Conservation (phyloP, 2,888 invertebrate species). For the Agrotis clavis region DNA sequence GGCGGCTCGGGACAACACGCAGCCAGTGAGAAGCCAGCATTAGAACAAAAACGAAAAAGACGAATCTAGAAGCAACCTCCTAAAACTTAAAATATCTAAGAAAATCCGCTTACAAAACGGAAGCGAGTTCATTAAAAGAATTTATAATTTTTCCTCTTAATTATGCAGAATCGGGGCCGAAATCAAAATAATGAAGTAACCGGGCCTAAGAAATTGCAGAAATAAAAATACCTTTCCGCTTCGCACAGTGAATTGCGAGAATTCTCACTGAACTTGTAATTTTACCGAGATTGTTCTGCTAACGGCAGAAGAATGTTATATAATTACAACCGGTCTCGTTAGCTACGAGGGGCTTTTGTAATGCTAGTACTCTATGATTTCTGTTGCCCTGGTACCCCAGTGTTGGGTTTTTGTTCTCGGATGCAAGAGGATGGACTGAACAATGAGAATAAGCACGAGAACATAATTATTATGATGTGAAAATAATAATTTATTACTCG, state of each 20-base stretch:
- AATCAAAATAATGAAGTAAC: constrained; percentile 48
- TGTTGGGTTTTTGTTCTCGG: constrained; percentile 60
- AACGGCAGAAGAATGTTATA: constrained; percentile 84
- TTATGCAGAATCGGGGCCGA: constrained; percentile 37
- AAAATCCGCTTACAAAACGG: constrained; percentile 16
- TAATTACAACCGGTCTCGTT: constrained; percentile 84
- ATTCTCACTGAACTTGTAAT: constrained; percentile 80
- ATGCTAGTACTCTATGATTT: constrained; percentile 62
- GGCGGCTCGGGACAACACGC: no score
- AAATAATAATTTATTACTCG: constrained; percentile 8
- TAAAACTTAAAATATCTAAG: background rate
- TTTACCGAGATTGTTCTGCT: constrained; percentile 84
- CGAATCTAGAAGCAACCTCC: background rate
- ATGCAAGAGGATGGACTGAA: constrained; percentile 12
- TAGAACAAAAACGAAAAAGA: background rate
- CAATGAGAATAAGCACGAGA: constrained; percentile 13
- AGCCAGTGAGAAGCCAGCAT: background rate
- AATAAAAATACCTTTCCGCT: constrained; percentile 55
- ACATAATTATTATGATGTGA: constrained; percentile 7
- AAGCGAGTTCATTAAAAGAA: constrained; percentile 29
- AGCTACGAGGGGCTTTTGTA: constrained; percentile 73
- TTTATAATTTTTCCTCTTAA: constrained; percentile 23
- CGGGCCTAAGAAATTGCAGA: constrained; percentile 30
- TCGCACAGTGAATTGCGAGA: constrained; percentile 69
- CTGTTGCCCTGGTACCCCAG: constrained; percentile 66